Conservation (phyloP, 2,113 vertebrate species). For the Dendropsophus ebraccatus region DNA sequence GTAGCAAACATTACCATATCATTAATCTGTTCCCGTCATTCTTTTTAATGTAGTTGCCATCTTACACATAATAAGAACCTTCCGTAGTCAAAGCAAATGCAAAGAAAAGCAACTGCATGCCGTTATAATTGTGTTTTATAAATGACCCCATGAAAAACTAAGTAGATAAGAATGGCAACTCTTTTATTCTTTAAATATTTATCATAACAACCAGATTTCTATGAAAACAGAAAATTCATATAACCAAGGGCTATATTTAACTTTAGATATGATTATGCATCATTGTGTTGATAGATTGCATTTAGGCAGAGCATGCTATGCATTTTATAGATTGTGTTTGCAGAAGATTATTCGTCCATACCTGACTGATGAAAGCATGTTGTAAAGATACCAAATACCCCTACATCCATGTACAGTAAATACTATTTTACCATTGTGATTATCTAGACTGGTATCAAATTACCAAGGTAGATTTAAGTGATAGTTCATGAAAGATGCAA, state of each 20-base stretch:
- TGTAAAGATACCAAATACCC: constrained; percentile 30
- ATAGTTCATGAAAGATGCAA: constrained; percentile 25
- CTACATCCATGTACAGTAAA: neutral
- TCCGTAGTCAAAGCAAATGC: neutral
- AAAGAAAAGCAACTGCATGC: neutral
- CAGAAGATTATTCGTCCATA: constrained; percentile 14
- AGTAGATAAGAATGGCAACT: neutral
- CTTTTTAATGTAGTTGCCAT: neutral
- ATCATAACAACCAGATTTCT: neutral
- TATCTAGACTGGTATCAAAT: constrained; percentile 29
- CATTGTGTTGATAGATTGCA: constrained; percentile 41
- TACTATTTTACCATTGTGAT: constrained; percentile 23
- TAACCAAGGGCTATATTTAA: constrained; percentile 32
- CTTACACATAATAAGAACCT: neutral
- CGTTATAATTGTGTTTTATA: neutral
- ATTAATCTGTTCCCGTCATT: neutral
- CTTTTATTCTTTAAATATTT: neutral
- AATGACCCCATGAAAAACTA: neutral
- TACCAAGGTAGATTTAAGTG: constrained; percentile 24
- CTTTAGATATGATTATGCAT: constrained; percentile 14
- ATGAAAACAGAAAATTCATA: neutral
- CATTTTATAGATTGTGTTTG: constrained; percentile 32
- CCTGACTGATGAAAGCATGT: constrained; percentile 30
- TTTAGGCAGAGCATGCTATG: constrained; percentile 12
- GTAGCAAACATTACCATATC: neutral